Percentiles rank a stretch among this genome's conserved stretches.
These are phyloP conservation scores for Anolis carolinensis DNA, from an alignment of 2,113 vertebrate species.

Conservation along the genomic window DNA sequence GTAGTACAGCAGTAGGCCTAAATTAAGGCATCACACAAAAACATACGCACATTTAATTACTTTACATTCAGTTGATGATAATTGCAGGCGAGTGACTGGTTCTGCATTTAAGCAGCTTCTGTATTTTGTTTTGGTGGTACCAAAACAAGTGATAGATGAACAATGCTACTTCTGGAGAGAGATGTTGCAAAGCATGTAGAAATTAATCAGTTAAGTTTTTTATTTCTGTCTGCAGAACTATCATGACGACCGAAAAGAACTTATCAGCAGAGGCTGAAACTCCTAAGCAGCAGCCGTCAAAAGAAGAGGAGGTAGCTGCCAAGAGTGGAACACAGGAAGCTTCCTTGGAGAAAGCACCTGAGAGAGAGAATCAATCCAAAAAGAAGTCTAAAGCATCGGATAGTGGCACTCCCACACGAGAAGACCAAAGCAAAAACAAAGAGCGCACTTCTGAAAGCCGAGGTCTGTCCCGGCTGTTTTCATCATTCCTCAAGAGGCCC, in stretches of 20 bases:
- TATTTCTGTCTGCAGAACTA: constrained; percentile 71
- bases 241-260: constrained; percentile 96
- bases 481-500: constrained; percentile 90
- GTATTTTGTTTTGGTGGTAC: too few relatives aligned
- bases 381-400: constrained; percentile 72
- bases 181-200: background rate
- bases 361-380: constrained; percentile 53
- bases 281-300: constrained; percentile 70
- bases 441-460: constrained; percentile 80
- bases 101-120: too few relatives aligned
- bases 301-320: constrained; percentile 74
- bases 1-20: too few relatives aligned
- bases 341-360: constrained; percentile 47
- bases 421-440: constrained; percentile 81
- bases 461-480: constrained; percentile 91
- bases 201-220: constrained; percentile 3
- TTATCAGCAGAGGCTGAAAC: constrained; percentile 72
- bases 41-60: too few relatives aligned
- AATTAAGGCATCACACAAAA: too few relatives aligned
- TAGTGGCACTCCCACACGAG: constrained; percentile 72
- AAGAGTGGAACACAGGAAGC: constrained; percentile 66
- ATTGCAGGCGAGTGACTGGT: too few relatives aligned
- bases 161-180: constrained; percentile 24
- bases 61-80: too few relatives aligned
- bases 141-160: background rate